Evolutionary conservation across 2,888 invertebrate genomes (phyloP), one percentile per base, ranked within the genome.

Genomic region (Drosophila longiperda): DNA sequence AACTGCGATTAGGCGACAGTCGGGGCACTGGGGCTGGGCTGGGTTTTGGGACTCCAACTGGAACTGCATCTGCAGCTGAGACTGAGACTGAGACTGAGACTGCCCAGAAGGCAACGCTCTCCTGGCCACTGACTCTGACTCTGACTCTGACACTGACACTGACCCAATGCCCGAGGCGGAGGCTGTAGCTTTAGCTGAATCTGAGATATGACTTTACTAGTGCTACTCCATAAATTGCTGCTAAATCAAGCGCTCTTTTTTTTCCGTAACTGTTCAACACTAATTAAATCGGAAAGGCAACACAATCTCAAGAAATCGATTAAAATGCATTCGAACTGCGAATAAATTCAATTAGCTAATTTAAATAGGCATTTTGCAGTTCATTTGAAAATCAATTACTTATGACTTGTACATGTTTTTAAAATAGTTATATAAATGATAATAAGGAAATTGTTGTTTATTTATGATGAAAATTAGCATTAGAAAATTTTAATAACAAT

Each of bases 1-100:
- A 91, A 91, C 88, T 92, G 88, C 90, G 92, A 91, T 91, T 91
- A 91, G 91, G 83, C 85, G 87, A 91, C 92, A 90, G 86, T 72
- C 80, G 84, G 87, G 84, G 87, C 89, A 83, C 76, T 60, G 64
- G 64, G 33, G 3, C 53, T 26, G 67, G 33, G 33, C 29, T 6
- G 29, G 29, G 29, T 29, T 9, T 15, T 45, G 58, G 9, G 17
- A 17, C n/a, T 59, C 8, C 3, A 9, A 17, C 23, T 12, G 12
- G 1, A 9, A 17, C 23, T 23, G 57, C 23, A 23, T n/a, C 12
- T 6, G 6, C 42, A 20, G 8, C 36, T 17, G 40, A 5, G 11
- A 1, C 2, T 1, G n/a, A 29, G n/a, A 15, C 63, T 45, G 48
- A 45, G 36, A 20, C 36, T 40, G 33, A 1, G 34, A 17, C 68